Percentiles rank a stretch among this genome's conserved stretches.
These are phyloP conservation scores for Resseliella maxima DNA, from an alignment of 2,888 invertebrate species.

Conservation along the genomic window DNA sequence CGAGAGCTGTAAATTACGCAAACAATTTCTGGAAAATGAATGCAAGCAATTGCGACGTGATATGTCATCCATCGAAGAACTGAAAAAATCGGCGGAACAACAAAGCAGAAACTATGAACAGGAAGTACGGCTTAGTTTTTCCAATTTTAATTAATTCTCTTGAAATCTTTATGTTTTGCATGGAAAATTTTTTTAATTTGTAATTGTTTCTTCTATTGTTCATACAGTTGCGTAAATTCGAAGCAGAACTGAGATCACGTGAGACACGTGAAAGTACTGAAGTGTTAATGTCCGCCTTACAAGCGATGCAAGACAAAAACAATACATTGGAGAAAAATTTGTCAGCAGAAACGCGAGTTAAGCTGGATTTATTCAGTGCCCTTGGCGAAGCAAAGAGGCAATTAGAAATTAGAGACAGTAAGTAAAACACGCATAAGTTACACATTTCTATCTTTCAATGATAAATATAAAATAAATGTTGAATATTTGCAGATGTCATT, in stretches of 20 bases:
- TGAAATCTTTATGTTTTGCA: background rate
- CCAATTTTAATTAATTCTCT: background rate
- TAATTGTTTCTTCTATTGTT: background rate
- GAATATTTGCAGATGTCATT: slow-evolving; percentile 76
- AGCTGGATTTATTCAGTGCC: slow-evolving; percentile 97
- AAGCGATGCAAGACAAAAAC: slow-evolving; percentile 90
- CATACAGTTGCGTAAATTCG: slow-evolving; percentile 65
- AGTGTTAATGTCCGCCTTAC: slow-evolving; percentile 81
- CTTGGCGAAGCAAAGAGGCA: slow-evolving; percentile 94
- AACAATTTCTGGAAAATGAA: slow-evolving; percentile 77
- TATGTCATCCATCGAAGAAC: slow-evolving; percentile 75
- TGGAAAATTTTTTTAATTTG: background rate
- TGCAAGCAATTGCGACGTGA: slow-evolving; percentile 75
- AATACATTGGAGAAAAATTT: slow-evolving; percentile 91
- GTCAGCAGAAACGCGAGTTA: slow-evolving; percentile 96
- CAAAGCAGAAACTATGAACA: slow-evolving; percentile 67
- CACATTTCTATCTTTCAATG: too few relatives aligned
- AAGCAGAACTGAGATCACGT: slow-evolving; percentile 66
- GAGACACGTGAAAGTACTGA: slow-evolving; percentile 73
- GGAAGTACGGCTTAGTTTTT: slow-evolving; percentile 63
- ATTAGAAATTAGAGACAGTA: slow-evolving; percentile 87
- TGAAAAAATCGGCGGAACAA: slow-evolving; percentile 68
- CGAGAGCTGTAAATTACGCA: slow-evolving; percentile 74
- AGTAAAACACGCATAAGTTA: too few relatives aligned
- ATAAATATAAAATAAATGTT: too few relatives aligned